Evolutionary conservation across 2,797 vertebrate species (phyloP).

Genomic region (Taeniopygia guttata): DNA sequence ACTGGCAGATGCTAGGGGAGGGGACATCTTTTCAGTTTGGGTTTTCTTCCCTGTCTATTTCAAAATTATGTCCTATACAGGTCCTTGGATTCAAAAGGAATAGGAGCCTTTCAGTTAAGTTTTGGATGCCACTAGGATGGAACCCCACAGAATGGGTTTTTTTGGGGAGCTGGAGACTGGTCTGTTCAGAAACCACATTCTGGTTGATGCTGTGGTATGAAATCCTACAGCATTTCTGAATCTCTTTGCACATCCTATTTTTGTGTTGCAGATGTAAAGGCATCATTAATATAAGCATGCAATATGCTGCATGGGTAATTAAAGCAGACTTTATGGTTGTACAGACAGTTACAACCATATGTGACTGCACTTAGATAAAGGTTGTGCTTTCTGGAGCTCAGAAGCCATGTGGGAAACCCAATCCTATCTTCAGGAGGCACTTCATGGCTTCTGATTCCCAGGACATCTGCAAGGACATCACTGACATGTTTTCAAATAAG

Average conservation of each 20-base stretch:
- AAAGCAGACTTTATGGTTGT: not conserved
- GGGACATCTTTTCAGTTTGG: not conserved
- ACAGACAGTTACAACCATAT: not conserved
- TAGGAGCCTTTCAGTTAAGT: not conserved
- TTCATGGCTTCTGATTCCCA: not conserved
- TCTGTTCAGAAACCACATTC: not conserved
- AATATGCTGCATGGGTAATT: not conserved
- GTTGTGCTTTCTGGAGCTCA: not conserved
- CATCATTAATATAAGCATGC: not conserved
- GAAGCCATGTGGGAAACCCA: not conserved
- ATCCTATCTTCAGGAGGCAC: not conserved
- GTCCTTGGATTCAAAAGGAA: not conserved
- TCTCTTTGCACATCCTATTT: not conserved
- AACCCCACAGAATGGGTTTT: accelerated
- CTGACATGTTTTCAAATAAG: not conserved
- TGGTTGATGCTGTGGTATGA: not conserved
- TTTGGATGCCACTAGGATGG: not conserved
- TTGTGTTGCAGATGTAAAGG: not conserved
- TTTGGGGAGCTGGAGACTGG: not conserved
- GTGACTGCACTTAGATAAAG: not conserved
- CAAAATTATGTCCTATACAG: not conserved
- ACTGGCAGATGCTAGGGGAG: not conserved
- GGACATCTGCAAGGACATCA: not conserved
- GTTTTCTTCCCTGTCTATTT: not conserved
- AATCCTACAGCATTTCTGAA: not conserved